Conservation (phyloP, 2,888 invertebrate species). For the Sphaeridia pumilis region DNA sequence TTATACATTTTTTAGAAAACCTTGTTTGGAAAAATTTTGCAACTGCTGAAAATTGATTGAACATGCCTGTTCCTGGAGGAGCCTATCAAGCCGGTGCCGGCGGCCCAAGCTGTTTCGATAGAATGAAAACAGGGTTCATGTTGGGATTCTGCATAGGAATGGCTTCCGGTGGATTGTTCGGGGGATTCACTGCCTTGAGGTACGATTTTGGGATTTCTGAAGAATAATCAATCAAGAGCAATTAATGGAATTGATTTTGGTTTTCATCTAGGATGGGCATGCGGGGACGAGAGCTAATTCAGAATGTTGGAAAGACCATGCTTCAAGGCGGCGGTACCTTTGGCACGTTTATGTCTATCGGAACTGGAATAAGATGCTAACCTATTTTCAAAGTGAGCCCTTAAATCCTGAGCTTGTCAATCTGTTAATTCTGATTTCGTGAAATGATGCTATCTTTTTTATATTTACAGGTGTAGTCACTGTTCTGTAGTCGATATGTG, state of each 20-base stretch:
- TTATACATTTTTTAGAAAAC: too few species aligned
- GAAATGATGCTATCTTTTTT: too few species aligned
- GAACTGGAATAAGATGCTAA: constrained; percentile 47
- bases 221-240: too few species aligned
- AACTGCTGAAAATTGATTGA: too few species aligned
- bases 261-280: constrained; percentile 90
- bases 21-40: too few species aligned
- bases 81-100: constrained; percentile 54
- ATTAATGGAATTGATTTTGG: too few species aligned
- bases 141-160: constrained; percentile 93
- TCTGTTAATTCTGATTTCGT: too few species aligned
- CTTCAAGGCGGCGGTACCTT: constrained; percentile 94
- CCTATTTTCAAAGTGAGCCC: too few species aligned
- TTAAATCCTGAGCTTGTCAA: too few species aligned
- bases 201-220: too few species aligned
- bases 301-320: constrained; percentile 93
- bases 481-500: too few species aligned
- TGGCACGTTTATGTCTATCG: constrained; percentile 84
- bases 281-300: constrained; percentile 79
- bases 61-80: constrained; percentile 68
- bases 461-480: too few species aligned
- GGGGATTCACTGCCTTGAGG: constrained; percentile 88
- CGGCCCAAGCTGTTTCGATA: constrained; percentile 81
- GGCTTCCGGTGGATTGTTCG: constrained; percentile 90
- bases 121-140: constrained; percentile 90